phyloP scores from a whole-genome alignment of 2,113 vertebrate genomes.

The Pungitius pungitius region DNA sequence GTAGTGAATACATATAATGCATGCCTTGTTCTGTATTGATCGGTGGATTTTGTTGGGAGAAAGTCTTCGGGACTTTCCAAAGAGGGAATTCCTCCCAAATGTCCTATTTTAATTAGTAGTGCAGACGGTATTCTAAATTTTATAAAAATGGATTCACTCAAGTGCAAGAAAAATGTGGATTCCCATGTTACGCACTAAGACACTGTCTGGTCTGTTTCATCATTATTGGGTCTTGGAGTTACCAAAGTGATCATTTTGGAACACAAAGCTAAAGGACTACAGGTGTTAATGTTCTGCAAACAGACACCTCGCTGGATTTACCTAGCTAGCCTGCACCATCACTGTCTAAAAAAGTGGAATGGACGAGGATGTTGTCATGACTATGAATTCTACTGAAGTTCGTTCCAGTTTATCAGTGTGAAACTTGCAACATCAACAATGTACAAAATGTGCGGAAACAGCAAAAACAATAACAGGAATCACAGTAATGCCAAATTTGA shows the following conservation, averaged over 20 bases:
- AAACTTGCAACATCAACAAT: constrained; percentile 14
- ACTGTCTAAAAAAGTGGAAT: background rate
- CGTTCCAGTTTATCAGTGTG: constrained; percentile 1
- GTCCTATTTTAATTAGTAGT: background rate
- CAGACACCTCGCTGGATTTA: background rate
- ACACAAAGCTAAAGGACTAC: constrained; percentile 1
- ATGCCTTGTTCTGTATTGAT: background rate
- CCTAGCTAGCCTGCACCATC: background rate
- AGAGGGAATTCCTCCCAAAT: background rate
- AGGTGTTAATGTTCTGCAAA: constrained; percentile 12
- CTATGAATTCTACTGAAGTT: background rate
- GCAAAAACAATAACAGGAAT: constrained; percentile 13
- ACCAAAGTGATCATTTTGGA: constrained; percentile 12
- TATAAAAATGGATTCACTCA: background rate
- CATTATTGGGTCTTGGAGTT: background rate
- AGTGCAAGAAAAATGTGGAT: background rate
- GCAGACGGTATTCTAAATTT: background rate
- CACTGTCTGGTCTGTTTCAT: background rate
- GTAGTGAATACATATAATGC: background rate
- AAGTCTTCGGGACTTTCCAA: background rate
- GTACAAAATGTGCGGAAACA: constrained; percentile 8
- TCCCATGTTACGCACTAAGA: background rate
- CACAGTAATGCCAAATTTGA: constrained; percentile 17
- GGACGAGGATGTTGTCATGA: background rate
- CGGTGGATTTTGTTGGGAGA: background rate